These are phyloP conservation scores for Tortrix viridana DNA, from an alignment of 2,888 invertebrate genomes.

Conservation along the genomic window DNA sequence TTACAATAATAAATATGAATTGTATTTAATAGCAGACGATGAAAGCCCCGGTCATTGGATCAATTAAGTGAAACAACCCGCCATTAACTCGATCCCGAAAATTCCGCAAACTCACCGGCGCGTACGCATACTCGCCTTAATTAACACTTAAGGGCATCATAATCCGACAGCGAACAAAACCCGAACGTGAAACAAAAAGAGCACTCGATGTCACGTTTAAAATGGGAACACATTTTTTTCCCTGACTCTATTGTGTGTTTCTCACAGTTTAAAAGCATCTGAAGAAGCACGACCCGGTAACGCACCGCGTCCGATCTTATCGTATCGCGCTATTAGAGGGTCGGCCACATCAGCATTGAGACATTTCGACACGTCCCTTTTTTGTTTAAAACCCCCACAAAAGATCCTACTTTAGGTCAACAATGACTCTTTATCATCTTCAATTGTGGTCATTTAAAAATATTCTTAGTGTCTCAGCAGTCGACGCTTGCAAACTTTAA, in stretches of 20 bases:
- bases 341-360: constrained; percentile 65
- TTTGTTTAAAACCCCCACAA: constrained; percentile 59
- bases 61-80: constrained; percentile 47
- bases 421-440: constrained; percentile 53
- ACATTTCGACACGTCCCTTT: constrained; percentile 78
- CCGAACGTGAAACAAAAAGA: constrained; percentile 61
- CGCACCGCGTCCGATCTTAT: constrained; percentile 78
- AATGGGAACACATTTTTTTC: constrained; percentile 74
- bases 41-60: constrained; percentile 35
- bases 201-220: constrained; percentile 77
- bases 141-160: constrained; percentile 76
- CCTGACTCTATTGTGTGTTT: constrained; percentile 78
- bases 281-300: constrained; percentile 79
- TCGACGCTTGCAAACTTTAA: constrained; percentile 27
- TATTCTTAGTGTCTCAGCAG: constrained; percentile 27
- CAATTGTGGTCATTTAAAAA: constrained; percentile 46
- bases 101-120: constrained; percentile 72
- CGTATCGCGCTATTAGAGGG: constrained; percentile 71
- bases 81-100: constrained; percentile 53
- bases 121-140: constrained; percentile 71
- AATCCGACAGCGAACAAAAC: constrained; percentile 71
- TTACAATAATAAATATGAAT: constrained; percentile 20
- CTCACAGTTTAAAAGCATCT: constrained; percentile 79
- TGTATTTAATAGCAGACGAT: constrained; percentile 17
- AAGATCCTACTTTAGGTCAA: constrained; percentile 70